A percentile compares a stretch with the other conserved stretches of the same genome.
Conservation (phyloP, 1,140 invertebrate genomes). For the Drosophila azteca region DNA sequence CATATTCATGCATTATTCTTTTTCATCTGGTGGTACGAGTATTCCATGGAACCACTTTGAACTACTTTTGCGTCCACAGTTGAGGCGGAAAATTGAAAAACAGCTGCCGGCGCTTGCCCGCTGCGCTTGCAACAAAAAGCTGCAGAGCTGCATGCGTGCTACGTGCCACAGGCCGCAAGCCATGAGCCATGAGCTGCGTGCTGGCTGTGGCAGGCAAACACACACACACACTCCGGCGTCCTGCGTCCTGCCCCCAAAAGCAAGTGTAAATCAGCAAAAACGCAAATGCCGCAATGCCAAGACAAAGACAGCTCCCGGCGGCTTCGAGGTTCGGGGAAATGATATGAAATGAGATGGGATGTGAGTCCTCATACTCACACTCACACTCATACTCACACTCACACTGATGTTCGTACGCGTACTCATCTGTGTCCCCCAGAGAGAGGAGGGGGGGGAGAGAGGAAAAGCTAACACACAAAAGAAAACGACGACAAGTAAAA, state of each 20-base stretch:
- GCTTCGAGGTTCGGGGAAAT: not conserved
- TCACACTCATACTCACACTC: too few relatives aligned
- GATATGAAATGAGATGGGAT: slow-evolving; percentile 15
- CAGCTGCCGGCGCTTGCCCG: slow-evolving; percentile 58
- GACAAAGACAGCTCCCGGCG: slow-evolving; percentile 34
- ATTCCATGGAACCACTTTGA: slow-evolving; percentile 49
- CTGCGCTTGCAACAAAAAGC: slow-evolving; percentile 29
- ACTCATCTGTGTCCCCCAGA: too few relatives aligned
- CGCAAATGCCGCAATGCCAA: slow-evolving; percentile 51
- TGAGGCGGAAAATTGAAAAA: slow-evolving; percentile 80
- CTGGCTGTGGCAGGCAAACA: slow-evolving; percentile 32
- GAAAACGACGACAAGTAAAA: slow-evolving; percentile 56
- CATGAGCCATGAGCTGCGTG: slow-evolving; percentile 1
- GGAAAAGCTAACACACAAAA: slow-evolving; percentile 31
- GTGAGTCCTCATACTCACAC: too few relatives aligned
- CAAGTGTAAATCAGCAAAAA: slow-evolving; percentile 73
- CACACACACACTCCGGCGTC: slow-evolving; percentile 10
- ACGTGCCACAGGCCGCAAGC: slow-evolving; percentile 4
- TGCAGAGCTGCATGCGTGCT: slow-evolving; percentile 46
- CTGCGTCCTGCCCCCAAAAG: slow-evolving; percentile 23
- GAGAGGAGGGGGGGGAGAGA: not conserved
- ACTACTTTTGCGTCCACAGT: slow-evolving; percentile 56
- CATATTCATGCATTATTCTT: slow-evolving; percentile 56
- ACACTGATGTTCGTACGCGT: too few relatives aligned
- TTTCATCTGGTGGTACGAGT: slow-evolving; percentile 9